Percentiles rank a stretch among this genome's conserved stretches.
Evolutionary conservation across 2,888 invertebrate species (phyloP).

Genomic region (Amblyjoppa proteus): DNA sequence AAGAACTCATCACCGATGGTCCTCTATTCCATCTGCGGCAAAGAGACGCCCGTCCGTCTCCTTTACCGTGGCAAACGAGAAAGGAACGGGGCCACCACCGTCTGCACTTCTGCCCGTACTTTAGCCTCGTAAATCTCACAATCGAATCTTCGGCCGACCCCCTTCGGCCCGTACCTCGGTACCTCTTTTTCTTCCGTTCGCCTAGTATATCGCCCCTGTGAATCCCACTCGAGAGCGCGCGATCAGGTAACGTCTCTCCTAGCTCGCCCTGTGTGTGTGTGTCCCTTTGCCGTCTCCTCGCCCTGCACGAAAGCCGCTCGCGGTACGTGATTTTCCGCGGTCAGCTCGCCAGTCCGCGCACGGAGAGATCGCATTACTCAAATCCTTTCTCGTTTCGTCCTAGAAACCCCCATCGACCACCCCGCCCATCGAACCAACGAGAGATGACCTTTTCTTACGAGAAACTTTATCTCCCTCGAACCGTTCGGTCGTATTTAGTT

Average conservation of each 20-base stretch:
- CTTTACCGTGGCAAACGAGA: slow-evolving; percentile 52
- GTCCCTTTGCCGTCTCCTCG: slow-evolving; percentile 42
- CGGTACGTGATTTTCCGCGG: slow-evolving; percentile 71
- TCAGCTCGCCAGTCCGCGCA: slow-evolving; percentile 65
- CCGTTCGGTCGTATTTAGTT: slow-evolving; percentile 13
- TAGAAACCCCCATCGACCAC: neutral
- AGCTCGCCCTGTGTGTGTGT: slow-evolving; percentile 11
- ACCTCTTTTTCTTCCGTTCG: slow-evolving; percentile 26
- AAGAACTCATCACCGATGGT: slow-evolving; percentile 40
- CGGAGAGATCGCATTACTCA: slow-evolving; percentile 52
- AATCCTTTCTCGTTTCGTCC: slow-evolving; percentile 51
- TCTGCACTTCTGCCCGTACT: slow-evolving; percentile 29
- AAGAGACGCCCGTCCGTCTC: slow-evolving; percentile 38
- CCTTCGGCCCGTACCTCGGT: slow-evolving; percentile 36
- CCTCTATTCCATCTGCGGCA: slow-evolving; percentile 40
- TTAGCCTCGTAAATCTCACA: slow-evolving; percentile 73
- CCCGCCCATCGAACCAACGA: neutral
- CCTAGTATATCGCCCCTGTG: slow-evolving; percentile 22
- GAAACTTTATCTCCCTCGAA: slow-evolving; percentile 28
- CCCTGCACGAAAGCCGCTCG: slow-evolving; percentile 22
- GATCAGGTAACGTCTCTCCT: slow-evolving; percentile 35
- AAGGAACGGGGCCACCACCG: slow-evolving; percentile 27
- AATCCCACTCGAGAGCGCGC: slow-evolving; percentile 21
- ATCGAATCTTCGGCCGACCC: slow-evolving; percentile 72
- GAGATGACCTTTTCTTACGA: slow-evolving; percentile 40